These are phyloP conservation scores for Saccostrea glomerata DNA, from an alignment of 1,140 invertebrate species.

Conservation along the genomic window DNA sequence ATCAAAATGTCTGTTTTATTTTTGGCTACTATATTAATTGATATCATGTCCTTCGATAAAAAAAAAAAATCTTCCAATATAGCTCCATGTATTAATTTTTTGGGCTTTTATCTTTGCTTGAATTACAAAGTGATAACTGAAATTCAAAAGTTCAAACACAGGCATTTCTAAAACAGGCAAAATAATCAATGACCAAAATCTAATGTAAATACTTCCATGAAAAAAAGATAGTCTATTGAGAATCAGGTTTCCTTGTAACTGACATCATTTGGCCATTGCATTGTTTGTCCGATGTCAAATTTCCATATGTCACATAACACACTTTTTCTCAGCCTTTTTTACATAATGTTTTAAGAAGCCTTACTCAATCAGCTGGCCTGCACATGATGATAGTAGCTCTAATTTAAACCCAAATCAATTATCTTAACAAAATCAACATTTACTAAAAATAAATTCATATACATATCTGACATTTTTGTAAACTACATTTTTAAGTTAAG, in stretches of 20 bases:
- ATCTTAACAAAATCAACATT: too few species aligned
- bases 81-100: constrained; percentile 16
- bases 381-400: too few species aligned
- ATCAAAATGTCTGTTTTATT: neutral
- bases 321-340: constrained; percentile 10
- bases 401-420: too few species aligned
- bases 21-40: too few species aligned
- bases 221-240: constrained; percentile 18
- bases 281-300: neutral
- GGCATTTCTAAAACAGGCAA: constrained; percentile 12
- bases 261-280: constrained; percentile 20
- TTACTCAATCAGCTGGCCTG: neutral
- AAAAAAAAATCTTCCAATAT: neutral
- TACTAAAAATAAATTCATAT: too few species aligned
- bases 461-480: too few species aligned
- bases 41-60: too few species aligned
- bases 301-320: constrained; percentile 7
- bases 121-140: constrained; percentile 16
- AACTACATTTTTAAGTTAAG: too few species aligned
- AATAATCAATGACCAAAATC: constrained; percentile 16
- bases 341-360: neutral
- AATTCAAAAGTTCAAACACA: constrained; percentile 32
- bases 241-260: constrained; percentile 7
- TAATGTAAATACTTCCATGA: constrained; percentile 24
- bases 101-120: constrained; percentile 24